Evolutionary conservation across 2,113 vertebrate species (phyloP).

Genomic region (Dromiciops gliroides): DNA sequence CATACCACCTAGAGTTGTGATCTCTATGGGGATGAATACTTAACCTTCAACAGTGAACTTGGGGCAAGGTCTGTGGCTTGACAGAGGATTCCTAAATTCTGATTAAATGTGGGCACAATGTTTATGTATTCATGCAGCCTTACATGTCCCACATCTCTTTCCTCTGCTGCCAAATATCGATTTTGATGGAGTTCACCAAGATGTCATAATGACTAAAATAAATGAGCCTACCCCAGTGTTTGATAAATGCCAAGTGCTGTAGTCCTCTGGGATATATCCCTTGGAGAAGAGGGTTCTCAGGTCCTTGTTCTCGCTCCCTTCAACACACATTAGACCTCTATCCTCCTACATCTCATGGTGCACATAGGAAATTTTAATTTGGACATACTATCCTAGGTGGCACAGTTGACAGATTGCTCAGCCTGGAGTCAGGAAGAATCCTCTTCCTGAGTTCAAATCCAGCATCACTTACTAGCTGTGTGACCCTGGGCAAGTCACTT

Average conservation of each 20-base stretch:
- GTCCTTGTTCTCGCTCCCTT: constrained; percentile 25
- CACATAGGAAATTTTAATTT: not conserved
- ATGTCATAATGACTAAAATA: constrained; percentile 43
- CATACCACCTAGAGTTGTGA: not conserved
- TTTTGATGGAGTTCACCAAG: not conserved
- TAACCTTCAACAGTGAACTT: not conserved
- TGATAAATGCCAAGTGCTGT: constrained; percentile 41
- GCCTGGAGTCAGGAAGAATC: too few relatives aligned
- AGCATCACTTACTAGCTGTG: too few relatives aligned
- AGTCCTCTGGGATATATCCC: constrained; percentile 17
- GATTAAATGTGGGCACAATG: not conserved
- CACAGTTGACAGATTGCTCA: too few relatives aligned
- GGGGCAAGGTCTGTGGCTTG: not conserved
- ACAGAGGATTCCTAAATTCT: not conserved
- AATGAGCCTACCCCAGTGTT: constrained; percentile 12
- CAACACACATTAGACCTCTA: not conserved
- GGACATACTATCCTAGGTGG: too few relatives aligned
- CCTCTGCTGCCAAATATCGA: constrained; percentile 27
- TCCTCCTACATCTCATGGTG: not conserved
- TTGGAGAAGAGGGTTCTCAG: constrained; percentile 12
- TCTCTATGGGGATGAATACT: not conserved
- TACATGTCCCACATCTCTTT: constrained; percentile 32
- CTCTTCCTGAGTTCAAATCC: too few relatives aligned
- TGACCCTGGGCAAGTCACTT: too few relatives aligned
- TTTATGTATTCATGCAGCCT: not conserved